These are phyloP conservation scores for Prunella himalayana DNA, from an alignment of 2,113 vertebrate species.

Conservation along the genomic window DNA sequence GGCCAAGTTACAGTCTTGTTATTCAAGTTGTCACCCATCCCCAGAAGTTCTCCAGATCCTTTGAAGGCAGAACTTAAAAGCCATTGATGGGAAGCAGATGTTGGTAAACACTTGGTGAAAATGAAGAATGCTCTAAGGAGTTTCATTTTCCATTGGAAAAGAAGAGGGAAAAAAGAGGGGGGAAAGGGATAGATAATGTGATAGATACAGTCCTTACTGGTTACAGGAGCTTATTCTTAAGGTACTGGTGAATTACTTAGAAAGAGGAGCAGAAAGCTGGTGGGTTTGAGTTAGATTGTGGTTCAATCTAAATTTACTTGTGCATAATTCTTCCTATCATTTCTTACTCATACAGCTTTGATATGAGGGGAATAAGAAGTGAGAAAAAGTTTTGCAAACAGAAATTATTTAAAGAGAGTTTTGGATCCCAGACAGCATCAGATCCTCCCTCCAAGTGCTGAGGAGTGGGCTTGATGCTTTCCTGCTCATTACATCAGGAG, in stretches of 20 bases:
- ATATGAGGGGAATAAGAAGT: background rate
- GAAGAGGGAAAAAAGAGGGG: background rate
- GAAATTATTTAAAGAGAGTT: background rate
- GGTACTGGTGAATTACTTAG: background rate
- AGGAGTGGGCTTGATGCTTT: background rate
- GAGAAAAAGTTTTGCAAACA: background rate
- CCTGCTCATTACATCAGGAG: background rate
- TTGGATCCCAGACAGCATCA: background rate
- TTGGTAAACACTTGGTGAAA: background rate
- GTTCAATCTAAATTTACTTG: background rate
- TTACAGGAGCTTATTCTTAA: background rate
- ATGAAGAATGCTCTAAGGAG: background rate
- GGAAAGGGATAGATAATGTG: background rate
- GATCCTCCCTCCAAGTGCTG: background rate
- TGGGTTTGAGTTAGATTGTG: background rate
- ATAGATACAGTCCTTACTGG: background rate
- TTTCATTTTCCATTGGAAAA: background rate
- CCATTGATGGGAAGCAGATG: slow-evolving; percentile 38
- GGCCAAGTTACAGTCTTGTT: slow-evolving; percentile 12
- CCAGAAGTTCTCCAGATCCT: slow-evolving; percentile 21
- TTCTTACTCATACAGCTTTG: background rate
- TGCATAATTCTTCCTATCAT: background rate
- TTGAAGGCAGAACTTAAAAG: background rate
- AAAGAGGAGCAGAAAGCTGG: background rate
- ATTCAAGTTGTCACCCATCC: background rate